Conservation (phyloP, 2,113 vertebrate genomes). For the Oophaga pumilio region DNA sequence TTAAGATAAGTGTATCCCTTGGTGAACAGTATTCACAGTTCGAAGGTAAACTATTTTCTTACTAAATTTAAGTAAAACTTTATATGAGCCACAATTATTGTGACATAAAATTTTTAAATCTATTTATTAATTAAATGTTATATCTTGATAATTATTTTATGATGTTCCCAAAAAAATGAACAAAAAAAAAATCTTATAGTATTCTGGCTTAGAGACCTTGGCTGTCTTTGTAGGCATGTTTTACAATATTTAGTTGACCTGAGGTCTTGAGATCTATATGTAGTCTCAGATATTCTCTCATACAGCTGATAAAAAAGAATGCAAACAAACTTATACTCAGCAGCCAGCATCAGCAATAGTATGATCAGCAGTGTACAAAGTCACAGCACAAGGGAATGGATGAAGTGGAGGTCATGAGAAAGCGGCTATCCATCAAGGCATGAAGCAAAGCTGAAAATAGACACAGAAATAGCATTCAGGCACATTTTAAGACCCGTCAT, state of each 20-base stretch:
- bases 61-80: background rate
- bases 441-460: background rate
- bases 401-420: background rate
- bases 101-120: background rate
- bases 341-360: constrained; percentile 7
- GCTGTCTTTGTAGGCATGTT: background rate
- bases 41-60: background rate
- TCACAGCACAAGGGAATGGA: constrained; percentile 20
- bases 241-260: constrained; percentile 15
- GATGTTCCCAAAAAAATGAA: background rate
- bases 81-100: background rate
- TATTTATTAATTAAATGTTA: background rate
- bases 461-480: constrained; percentile 4
- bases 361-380: constrained; percentile 4
- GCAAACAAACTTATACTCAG: constrained; percentile 4
- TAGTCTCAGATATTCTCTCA: constrained; percentile 4
- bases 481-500: background rate
- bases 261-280: background rate
- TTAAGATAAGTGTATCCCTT: background rate
- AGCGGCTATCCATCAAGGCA: background rate
- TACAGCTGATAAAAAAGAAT: background rate
- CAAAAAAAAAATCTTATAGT: background rate
- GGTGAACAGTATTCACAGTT: background rate
- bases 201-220: background rate
- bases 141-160: background rate